Percentiles rank a stretch among this genome's conserved stretches.
phyloP scores from a whole-genome alignment of 1,140 invertebrate genomes.

The Hylyphantes graminicola region DNA sequence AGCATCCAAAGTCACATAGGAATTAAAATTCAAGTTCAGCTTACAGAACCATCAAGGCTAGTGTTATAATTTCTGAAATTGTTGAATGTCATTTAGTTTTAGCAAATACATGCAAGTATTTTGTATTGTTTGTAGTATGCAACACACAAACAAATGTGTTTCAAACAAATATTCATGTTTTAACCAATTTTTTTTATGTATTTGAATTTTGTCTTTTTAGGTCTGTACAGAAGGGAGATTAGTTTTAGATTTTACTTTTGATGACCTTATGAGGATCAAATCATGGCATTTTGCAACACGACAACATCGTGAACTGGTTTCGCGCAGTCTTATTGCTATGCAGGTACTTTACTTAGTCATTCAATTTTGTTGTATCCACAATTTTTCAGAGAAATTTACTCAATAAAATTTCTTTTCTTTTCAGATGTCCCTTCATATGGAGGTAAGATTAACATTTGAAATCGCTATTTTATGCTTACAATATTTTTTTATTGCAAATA shows the following conservation, averaged over 20 bases:
- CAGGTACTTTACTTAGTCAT: constrained; percentile 62
- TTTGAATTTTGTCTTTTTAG: constrained; percentile 21
- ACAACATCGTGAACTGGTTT: constrained; percentile 92
- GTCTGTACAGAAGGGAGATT: constrained; percentile 88
- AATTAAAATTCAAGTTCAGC: too few species aligned
- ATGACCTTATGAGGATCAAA: constrained; percentile 98
- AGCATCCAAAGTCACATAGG: too few species aligned
- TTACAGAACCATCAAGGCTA: too few species aligned
- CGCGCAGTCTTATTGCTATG: constrained; percentile 72
- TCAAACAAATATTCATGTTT: too few species aligned
- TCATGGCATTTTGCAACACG: constrained; percentile 97
- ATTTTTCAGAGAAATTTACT: not conserved
- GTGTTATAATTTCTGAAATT: too few species aligned
- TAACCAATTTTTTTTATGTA: too few species aligned
- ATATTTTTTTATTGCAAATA: too few species aligned
- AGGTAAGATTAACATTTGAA: constrained; percentile 29
- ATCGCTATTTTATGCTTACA: too few species aligned
- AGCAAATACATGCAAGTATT: too few species aligned
- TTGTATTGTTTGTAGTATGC: too few species aligned
- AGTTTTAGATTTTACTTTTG: constrained; percentile 97
- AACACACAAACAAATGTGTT: too few species aligned
- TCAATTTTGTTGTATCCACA: not conserved
- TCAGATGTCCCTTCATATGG: constrained; percentile 61
- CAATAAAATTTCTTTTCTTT: constrained; percentile 7
- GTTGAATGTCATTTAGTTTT: too few species aligned